phyloP scores from a whole-genome alignment of 92 coral and sea anemone genomes.

The Phymanthus crucifer region DNA sequence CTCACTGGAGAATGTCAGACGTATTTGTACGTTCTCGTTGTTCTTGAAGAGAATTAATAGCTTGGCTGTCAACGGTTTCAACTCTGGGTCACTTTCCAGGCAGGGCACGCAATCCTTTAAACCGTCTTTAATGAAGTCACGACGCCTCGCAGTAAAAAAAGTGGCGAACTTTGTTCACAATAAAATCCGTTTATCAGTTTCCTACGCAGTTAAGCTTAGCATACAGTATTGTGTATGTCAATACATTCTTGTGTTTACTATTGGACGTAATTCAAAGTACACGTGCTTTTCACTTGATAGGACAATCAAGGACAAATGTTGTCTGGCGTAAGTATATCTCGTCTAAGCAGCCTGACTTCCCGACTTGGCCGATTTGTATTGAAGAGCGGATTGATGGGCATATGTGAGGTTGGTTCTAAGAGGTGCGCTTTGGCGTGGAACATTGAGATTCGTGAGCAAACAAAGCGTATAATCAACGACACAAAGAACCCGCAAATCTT shows the following conservation, averaged over 20 bases:
- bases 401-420: slow-evolving; percentile 1
- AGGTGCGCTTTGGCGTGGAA: slow-evolving; percentile 21
- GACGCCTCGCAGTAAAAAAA: background rate
- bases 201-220: background rate
- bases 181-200: background rate
- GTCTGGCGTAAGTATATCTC: slow-evolving; percentile 23
- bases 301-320: slow-evolving; percentile 43
- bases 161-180: background rate
- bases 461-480: slow-evolving; percentile 29
- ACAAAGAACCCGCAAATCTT: slow-evolving; percentile 46
- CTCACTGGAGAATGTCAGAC: background rate
- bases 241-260: slow-evolving; percentile 8
- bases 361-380: slow-evolving; percentile 7
- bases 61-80: slow-evolving; percentile 19
- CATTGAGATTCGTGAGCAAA: slow-evolving; percentile 27
- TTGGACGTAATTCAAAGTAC: background rate
- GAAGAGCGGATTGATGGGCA: slow-evolving; percentile 23
- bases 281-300: slow-evolving; percentile 6
- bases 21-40: background rate
- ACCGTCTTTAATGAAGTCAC: background rate
- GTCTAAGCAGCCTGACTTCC: slow-evolving; percentile 5
- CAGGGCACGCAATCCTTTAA: slow-evolving; percentile 20
- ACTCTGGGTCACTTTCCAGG: slow-evolving; percentile 23
- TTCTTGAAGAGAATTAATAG: slow-evolving; percentile 15
- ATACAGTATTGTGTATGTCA: background rate